Evolutionary conservation across 2,888 invertebrate species (phyloP).

Genomic region (Rutpela maculata): DNA sequence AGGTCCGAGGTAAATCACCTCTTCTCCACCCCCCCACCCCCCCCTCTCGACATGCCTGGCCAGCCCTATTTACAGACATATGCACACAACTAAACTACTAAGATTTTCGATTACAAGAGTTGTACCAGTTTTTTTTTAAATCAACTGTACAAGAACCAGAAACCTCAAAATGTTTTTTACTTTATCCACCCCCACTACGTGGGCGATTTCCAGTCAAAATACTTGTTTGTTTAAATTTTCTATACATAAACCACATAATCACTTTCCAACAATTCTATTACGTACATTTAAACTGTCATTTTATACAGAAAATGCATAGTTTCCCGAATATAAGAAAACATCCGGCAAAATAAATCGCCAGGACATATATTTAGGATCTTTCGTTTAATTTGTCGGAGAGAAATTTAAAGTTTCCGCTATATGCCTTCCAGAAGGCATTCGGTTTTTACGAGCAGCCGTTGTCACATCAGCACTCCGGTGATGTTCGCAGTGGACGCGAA

Average conservation of each 20-base stretch:
- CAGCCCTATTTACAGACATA: too few relatives aligned
- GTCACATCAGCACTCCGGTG: constrained; percentile 64
- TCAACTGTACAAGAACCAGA: too few relatives aligned
- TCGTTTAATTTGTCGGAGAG: constrained; percentile 8
- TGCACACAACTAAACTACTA: too few relatives aligned
- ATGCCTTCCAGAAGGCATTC: constrained; percentile 43
- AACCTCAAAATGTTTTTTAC: too few relatives aligned
- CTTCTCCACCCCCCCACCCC: too few relatives aligned
- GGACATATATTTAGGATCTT: not conserved
- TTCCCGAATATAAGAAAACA: not conserved
- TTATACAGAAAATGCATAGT: not conserved
- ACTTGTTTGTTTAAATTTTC: not conserved
- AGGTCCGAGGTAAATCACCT: too few relatives aligned
- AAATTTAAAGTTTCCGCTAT: constrained; percentile 38
- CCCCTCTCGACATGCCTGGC: too few relatives aligned
- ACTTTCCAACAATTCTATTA: not conserved
- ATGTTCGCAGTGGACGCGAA: constrained; percentile 61
- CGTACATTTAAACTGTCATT: not conserved
- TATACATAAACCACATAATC: not conserved
- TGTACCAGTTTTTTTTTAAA: too few relatives aligned
- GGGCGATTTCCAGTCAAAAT: too few relatives aligned
- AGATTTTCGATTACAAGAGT: too few relatives aligned
- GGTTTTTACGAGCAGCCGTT: constrained; percentile 65
- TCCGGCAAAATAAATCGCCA: not conserved
- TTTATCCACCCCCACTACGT: too few relatives aligned